Percentiles rank a stretch among this genome's conserved stretches.
Evolutionary conservation across 2,113 vertebrate species (phyloP).

Genomic region (Piaya cayana): DNA sequence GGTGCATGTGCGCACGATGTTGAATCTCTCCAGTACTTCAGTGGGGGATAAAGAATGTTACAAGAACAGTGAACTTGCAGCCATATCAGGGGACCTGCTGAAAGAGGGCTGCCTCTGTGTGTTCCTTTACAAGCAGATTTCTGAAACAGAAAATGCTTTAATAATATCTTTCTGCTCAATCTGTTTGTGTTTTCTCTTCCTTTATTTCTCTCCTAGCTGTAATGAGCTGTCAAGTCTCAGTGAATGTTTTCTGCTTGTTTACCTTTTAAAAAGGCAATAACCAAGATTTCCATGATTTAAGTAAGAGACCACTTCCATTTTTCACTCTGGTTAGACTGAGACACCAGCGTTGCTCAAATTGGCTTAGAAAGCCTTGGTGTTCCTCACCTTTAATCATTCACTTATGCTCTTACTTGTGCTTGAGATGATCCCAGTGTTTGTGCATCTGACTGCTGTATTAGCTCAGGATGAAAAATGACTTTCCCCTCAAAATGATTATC

Average conservation of each 20-base stretch:
- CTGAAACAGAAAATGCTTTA: background rate
- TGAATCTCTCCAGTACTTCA: background rate
- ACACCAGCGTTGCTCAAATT: background rate
- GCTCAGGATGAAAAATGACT: background rate
- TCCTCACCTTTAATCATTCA: background rate
- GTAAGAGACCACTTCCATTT: background rate
- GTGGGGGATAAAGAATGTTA: background rate
- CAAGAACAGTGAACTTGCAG: background rate
- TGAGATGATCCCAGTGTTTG: background rate
- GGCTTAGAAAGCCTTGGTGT: background rate
- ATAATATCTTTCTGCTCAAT: background rate
- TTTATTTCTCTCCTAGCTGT: background rate
- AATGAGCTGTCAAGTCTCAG: background rate
- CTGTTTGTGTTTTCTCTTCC: background rate
- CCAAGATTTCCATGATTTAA: background rate
- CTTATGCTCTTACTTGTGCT: background rate
- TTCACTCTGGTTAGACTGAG: background rate
- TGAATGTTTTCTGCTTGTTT: background rate
- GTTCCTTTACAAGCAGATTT: background rate
- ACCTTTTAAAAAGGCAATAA: background rate
- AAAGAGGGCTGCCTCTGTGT: background rate
- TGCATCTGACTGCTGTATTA: background rate
- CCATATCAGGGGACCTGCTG: background rate
- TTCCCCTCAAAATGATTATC: background rate
- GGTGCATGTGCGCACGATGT: rapidly evolving